Percentiles rank a stretch among this genome's conserved stretches.
Evolutionary conservation across 2,797 vertebrate genomes (phyloP).

Genomic region (Triplophysa bombifrons): DNA sequence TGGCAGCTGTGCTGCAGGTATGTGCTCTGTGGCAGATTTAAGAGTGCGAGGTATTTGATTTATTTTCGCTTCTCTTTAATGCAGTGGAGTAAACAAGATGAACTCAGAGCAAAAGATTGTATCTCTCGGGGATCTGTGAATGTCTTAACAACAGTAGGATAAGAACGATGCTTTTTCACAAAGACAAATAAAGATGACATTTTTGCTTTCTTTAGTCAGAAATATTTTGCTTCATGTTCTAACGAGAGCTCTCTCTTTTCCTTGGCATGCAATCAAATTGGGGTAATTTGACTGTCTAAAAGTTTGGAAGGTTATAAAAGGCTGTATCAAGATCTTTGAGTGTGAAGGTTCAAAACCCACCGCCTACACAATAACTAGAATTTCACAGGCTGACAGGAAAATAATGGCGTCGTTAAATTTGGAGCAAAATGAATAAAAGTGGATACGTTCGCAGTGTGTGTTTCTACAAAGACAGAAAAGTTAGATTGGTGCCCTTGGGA

Average conservation of each 20-base stretch:
- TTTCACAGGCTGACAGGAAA: slow-evolving; percentile 27
- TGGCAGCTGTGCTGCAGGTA: slow-evolving; percentile 16
- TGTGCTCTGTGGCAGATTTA: slow-evolving; percentile 33
- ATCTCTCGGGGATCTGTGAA: slow-evolving; percentile 41
- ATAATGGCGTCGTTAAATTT: slow-evolving; percentile 14
- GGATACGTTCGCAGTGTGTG: background rate
- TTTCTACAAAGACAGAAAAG: background rate
- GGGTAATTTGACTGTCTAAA: background rate
- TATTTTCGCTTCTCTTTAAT: slow-evolving; percentile 45
- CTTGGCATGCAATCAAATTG: slow-evolving; percentile 1
- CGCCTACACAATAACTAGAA: background rate
- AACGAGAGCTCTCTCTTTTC: background rate
- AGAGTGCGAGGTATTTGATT: slow-evolving; percentile 40
- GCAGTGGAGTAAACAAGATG: slow-evolving; percentile 35
- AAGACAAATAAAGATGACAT: slow-evolving; percentile 34
- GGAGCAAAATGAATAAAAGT: background rate
- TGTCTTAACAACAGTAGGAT: slow-evolving; percentile 31
- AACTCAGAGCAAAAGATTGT: slow-evolving; percentile 30
- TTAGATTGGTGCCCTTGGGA: slow-evolving; percentile 15
- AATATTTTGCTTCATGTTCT: slow-evolving; percentile 14
- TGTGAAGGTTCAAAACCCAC: background rate
- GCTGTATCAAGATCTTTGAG: background rate
- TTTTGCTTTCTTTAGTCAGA: slow-evolving; percentile 30
- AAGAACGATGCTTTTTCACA: slow-evolving; percentile 32
- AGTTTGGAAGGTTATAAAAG: slow-evolving; percentile 18